Conservation (phyloP, 1,140 invertebrate species). For the Brachystomella parvula region DNA sequence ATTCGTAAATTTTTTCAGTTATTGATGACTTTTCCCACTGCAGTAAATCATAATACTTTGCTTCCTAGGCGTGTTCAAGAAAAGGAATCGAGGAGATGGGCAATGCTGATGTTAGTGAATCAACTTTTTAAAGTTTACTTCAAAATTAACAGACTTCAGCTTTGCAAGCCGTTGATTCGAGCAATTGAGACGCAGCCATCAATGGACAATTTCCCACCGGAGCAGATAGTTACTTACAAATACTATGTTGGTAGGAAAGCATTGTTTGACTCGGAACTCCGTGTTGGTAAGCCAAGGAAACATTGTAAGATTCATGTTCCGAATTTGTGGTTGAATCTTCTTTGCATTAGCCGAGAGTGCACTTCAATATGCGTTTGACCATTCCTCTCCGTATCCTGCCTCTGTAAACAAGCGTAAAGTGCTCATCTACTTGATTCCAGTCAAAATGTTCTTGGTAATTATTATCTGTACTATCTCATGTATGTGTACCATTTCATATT, state of each 20-base stretch:
- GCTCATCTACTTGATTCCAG: conserved; percentile 90
- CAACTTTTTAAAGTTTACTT: conserved; percentile 98
- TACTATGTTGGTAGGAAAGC: conserved; percentile 95
- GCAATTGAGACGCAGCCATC: conserved; percentile 83
- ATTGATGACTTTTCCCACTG: background rate
- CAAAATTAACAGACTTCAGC: conserved; percentile 89
- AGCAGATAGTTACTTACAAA: conserved; percentile 85
- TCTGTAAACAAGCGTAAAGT: conserved; percentile 85
- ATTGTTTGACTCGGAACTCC: conserved; percentile 97
- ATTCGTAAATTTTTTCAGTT: conserved; percentile 55
- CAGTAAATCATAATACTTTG: conserved; percentile 1
- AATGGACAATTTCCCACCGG: conserved; percentile 78
- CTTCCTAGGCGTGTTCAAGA: conserved; percentile 62
- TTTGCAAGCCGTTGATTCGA: conserved; percentile 92
- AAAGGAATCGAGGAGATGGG: conserved; percentile 85
- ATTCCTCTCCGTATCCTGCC: conserved; percentile 71
- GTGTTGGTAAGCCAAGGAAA: conserved; percentile 51
- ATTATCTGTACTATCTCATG: background rate
- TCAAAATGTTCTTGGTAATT: conserved; percentile 81
- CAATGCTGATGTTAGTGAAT: conserved; percentile 92
- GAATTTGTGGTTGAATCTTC: conserved; percentile 1
- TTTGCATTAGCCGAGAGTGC: conserved; percentile 71
- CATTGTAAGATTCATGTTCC: conserved; percentile 1
- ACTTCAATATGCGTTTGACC: conserved; percentile 81
- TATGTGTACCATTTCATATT: background rate